These are phyloP conservation scores for Athene noctua DNA, from an alignment of 2,113 vertebrate species.

Conservation along the genomic window DNA sequence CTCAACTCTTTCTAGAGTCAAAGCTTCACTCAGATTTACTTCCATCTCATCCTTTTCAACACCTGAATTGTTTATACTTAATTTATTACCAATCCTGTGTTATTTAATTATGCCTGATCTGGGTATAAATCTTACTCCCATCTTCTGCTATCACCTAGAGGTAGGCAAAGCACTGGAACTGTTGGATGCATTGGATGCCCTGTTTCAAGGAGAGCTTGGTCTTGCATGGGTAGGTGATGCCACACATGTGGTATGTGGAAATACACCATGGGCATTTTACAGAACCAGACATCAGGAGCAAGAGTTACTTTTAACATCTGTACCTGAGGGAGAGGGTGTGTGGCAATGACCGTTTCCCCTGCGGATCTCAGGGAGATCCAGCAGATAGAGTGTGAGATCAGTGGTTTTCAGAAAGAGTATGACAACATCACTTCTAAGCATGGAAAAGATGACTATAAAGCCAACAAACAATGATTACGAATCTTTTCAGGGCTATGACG, in stretches of 20 bases:
- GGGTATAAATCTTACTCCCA: not conserved
- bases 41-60: not conserved
- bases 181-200: not conserved
- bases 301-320: not conserved
- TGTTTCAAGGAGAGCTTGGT: not conserved
- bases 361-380: not conserved
- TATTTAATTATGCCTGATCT: not conserved
- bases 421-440: not conserved
- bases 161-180: not conserved
- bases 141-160: not conserved
- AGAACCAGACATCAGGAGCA: not conserved
- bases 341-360: not conserved
- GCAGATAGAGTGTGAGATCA: not conserved
- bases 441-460: not conserved
- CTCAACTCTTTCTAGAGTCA: not conserved
- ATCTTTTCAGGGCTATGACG: not conserved
- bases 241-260: not conserved
- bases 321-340: not conserved
- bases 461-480: not conserved
- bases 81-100: not conserved
- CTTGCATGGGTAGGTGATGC: not conserved
- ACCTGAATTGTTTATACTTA: not conserved
- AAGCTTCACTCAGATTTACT: slow-evolving; percentile 20
- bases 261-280: accelerated
- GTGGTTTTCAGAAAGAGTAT: not conserved